Evolutionary conservation across 2,113 vertebrate genomes (phyloP).

Genomic region (Rhombomys opimus): DNA sequence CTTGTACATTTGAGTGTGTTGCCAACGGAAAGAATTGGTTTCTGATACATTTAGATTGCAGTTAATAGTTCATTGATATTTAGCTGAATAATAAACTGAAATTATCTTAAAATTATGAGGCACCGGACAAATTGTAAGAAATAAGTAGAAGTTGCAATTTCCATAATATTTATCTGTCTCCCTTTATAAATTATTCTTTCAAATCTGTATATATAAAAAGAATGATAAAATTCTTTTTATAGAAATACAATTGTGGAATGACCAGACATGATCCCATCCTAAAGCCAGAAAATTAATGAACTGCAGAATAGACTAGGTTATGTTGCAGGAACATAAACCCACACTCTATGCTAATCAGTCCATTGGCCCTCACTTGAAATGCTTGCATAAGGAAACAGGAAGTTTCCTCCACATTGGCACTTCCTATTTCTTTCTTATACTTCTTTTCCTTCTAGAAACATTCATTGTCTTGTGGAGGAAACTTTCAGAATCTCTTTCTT

Average conservation of each 20-base stretch:
- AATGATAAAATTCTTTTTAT: no score
- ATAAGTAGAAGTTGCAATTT: not conserved
- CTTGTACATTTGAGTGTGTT: slow-evolving; percentile 8
- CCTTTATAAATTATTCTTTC: slow-evolving; percentile 35
- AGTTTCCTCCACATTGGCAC: not conserved
- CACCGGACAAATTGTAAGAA: not conserved
- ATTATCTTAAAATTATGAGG: slow-evolving; percentile 54
- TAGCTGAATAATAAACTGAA: slow-evolving; percentile 55
- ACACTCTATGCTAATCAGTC: not conserved
- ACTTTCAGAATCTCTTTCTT: not conserved
- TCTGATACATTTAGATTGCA: slow-evolving; percentile 56
- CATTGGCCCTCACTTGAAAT: not conserved
- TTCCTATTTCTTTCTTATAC: not conserved
- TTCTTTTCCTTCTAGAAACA: not conserved
- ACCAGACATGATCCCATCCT: not conserved
- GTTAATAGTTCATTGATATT: slow-evolving; percentile 53
- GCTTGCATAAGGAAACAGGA: not conserved
- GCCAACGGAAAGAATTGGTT: slow-evolving; percentile 52
- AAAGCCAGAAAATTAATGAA: not conserved
- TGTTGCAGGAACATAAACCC: not conserved
- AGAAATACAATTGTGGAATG: not conserved
- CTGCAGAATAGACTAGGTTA: not conserved
- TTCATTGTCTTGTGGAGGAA: not conserved
- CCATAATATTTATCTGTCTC: slow-evolving; percentile 12
- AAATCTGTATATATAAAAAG: not conserved